phyloP scores from a whole-genome alignment of 1,140 invertebrate genomes.

The Solen grandis region DNA sequence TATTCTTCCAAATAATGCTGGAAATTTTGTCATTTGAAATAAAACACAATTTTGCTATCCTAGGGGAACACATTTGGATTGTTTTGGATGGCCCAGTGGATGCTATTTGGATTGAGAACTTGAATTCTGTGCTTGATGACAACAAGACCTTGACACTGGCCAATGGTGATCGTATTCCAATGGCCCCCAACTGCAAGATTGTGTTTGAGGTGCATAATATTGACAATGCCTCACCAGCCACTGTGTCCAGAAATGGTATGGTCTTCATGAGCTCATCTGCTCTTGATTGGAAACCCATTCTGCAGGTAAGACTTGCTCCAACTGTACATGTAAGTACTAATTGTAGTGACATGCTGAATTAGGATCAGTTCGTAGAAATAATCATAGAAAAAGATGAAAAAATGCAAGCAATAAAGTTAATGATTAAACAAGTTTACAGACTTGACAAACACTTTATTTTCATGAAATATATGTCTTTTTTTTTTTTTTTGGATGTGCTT shows the following conservation, averaged over 20 bases:
- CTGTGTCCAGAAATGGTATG: constrained; percentile 81
- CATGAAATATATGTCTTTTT: no score
- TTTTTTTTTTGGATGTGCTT: no score
- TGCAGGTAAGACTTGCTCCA: constrained; percentile 68
- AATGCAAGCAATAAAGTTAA: not conserved
- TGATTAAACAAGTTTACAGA: no score
- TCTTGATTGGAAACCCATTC: constrained; percentile 78
- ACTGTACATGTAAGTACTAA: no score
- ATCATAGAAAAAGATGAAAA: not conserved
- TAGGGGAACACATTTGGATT: constrained; percentile 82
- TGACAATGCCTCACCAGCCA: constrained; percentile 81
- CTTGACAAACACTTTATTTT: no score
- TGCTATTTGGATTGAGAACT: constrained; percentile 81
- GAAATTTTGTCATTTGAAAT: no score
- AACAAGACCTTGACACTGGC: constrained; percentile 80
- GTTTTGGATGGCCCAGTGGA: constrained; percentile 81
- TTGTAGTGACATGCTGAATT: no score
- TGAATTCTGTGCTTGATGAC: constrained; percentile 81
- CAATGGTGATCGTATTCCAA: constrained; percentile 81
- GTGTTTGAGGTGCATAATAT: constrained; percentile 81
- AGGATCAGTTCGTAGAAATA: no score
- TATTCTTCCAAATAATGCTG: no score
- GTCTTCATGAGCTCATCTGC: constrained; percentile 80
- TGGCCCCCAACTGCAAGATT: constrained; percentile 80
- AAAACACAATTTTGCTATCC: constrained; percentile 20